Evolutionary conservation across 1,140 invertebrate genomes (phyloP), one percentile per base, ranked within the genome.

Genomic region (Scaptodrosophila lebanonensis): DNA sequence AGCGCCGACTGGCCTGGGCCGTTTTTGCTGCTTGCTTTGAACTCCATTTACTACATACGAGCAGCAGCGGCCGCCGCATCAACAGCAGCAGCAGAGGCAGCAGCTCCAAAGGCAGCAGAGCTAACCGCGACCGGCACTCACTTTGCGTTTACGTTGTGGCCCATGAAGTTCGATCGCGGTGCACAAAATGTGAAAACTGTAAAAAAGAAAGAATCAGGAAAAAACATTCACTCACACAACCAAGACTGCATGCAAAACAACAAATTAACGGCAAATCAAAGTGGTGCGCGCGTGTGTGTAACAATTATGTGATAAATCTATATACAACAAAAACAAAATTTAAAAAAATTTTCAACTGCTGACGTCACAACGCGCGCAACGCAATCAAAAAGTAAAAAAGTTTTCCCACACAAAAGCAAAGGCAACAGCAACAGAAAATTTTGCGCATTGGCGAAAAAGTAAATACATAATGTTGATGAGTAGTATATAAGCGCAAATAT

Each of bases 271-370:
- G 33, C 44, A 59, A 54, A 49, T 36, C 27, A 44, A 30, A 43
- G 45, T 57, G 20, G 8, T 17, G 45, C 62, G 66, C 60, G 63
- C 38, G 59, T 69, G 22, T 25, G 22, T 25, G 70, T 52, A 77
- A 69, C 68, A 73, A 79, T 66, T 73, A 77, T 79, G 73, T 79
- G 73, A 79, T 79, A 79, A 82, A 64, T 79, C 82, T 68, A 73
- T 61, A 36, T 43, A 50, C 40, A 66, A 51, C 27, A 63, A 58
- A 30, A 45, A 17, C 30, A 48, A 47, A 17, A 47, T 36, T 33
- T 38, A 39, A 13, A 38, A 50, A n/a, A 35, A 60, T 66, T 48
- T 50, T 64, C 60, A 48, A 63, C 75, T 79, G 75, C 75, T 79
- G 75, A 79, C 73, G 73, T 79, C 73, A 79, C 68, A 57, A n/a